Evolutionary conservation across 2,888 invertebrate genomes (phyloP).

Genomic region (Nephrotoma appendiculata): DNA sequence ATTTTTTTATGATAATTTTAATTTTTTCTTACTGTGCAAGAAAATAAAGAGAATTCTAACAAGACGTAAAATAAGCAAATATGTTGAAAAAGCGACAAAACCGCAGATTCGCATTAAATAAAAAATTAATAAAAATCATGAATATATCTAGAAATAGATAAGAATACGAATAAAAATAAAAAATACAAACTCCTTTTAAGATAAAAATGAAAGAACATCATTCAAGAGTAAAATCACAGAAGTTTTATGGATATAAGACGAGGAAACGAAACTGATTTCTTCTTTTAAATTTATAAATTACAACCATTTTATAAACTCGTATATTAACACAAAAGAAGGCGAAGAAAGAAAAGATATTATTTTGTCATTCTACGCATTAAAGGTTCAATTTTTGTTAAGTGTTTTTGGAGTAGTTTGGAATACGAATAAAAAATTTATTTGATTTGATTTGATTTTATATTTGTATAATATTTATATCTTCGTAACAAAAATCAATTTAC

Average conservation of each 20-base stretch:
- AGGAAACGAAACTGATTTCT: neutral
- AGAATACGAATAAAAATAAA: neutral
- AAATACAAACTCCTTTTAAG: neutral
- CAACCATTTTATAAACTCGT: neutral
- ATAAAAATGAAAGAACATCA: neutral
- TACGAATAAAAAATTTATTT: neutral
- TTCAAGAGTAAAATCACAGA: neutral
- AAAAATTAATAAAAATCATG: neutral
- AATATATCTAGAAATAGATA: neutral
- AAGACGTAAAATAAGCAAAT: neutral
- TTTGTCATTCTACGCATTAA: neutral
- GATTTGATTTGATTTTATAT: neutral
- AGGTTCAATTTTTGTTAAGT: neutral
- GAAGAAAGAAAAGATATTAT: neutral
- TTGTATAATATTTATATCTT: neutral
- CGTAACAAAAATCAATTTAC: neutral
- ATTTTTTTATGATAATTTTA: neutral
- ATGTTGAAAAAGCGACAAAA: neutral
- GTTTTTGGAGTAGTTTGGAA: neutral
- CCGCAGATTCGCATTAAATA: neutral
- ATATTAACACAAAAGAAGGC: neutral
- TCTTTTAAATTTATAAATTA: neutral
- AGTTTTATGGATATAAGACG: neutral
- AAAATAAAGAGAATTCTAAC: neutral
- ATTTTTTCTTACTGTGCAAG: neutral